These are phyloP conservation scores for Mormyrus proboscirostris DNA, from an alignment of 2,797 vertebrate species.

Conservation along the genomic window DNA sequence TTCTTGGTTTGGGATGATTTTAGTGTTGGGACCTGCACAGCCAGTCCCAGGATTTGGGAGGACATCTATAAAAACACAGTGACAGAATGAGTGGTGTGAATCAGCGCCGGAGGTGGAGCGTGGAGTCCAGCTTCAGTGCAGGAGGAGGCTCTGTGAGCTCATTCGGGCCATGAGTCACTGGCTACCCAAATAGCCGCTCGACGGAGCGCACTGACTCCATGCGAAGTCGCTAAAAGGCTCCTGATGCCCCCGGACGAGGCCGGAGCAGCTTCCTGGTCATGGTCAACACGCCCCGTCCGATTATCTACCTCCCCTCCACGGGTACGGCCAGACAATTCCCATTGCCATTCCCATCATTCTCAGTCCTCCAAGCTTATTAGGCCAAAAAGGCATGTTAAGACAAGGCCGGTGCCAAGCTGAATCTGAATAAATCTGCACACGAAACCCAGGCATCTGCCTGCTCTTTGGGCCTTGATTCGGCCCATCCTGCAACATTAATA, in stretches of 20 bases:
- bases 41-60: neutral
- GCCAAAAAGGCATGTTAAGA: neutral
- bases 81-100: neutral
- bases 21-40: neutral
- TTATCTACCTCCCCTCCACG: neutral
- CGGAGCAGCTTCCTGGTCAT: neutral
- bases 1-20: neutral
- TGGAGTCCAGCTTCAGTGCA: neutral
- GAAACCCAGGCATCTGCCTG: neutral
- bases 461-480: neutral
- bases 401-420: neutral
- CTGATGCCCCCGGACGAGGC: neutral
- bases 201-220: neutral
- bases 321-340: neutral
- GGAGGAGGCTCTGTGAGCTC: neutral
- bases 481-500: neutral
- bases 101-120: neutral
- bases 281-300: neutral
- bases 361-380: neutral
- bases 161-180: neutral
- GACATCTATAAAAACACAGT: slow-evolving; percentile 4
- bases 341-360: neutral
- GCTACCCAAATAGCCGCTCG: neutral
- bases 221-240: neutral
- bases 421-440: slow-evolving; percentile 3